Percentiles rank a stretch among this genome's conserved stretches.
These are phyloP conservation scores for Drosophila trapezifrons DNA, from an alignment of 1,140 invertebrate genomes.

Conservation along the genomic window DNA sequence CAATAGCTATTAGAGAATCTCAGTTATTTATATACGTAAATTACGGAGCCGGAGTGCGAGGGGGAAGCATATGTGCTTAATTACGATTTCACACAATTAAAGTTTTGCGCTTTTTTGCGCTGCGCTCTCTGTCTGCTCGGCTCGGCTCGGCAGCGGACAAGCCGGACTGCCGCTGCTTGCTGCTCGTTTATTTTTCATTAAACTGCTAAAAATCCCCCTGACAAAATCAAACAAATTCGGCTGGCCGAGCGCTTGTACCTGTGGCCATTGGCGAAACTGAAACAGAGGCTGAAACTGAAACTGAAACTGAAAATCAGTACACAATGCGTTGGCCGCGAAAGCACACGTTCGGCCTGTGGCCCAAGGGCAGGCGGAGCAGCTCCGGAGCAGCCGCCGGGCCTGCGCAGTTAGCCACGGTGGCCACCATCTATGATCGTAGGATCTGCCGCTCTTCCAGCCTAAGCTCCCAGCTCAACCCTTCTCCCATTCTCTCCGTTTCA, in stretches of 20 bases:
- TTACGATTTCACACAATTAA: conserved; percentile 65
- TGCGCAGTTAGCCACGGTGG: neutral
- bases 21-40: conserved; percentile 25
- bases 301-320: conserved; percentile 55
- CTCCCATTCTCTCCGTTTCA: conserved; percentile 22
- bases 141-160: conserved; percentile 17
- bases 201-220: conserved; percentile 54
- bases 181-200: conserved; percentile 42
- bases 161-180: conserved; percentile 12
- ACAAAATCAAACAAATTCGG: conserved; percentile 54
- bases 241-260: conserved; percentile 50
- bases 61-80: conserved; percentile 48
- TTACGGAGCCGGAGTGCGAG: conserved; percentile 16
- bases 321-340: conserved; percentile 78
- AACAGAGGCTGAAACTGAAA: conserved; percentile 29
- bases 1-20: conserved; percentile 35
- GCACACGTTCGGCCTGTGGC: conserved; percentile 59
- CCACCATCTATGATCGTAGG: conserved; percentile 73
- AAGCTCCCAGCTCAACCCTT: neutral
- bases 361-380: conserved; percentile 7
- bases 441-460: neutral
- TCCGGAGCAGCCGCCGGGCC: neutral
- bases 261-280: conserved; percentile 48
- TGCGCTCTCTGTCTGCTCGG: too few species aligned
- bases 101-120: conserved; percentile 50